phyloP scores from a whole-genome alignment of 2,797 vertebrate species.

The Micrastur ruficollis region DNA sequence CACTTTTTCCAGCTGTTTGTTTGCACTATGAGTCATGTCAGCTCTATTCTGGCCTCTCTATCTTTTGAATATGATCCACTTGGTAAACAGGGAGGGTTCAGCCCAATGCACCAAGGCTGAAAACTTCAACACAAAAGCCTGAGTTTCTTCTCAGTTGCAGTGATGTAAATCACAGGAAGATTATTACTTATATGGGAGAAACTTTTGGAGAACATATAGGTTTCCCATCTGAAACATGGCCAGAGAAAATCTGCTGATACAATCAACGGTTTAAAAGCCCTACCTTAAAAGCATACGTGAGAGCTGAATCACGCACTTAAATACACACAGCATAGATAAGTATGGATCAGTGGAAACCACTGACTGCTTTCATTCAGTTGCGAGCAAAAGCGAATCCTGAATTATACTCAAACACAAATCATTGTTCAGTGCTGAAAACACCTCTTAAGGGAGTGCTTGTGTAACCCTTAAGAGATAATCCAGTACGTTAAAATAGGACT shows the following conservation, averaged over 20 bases:
- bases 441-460: not conserved
- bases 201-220: not conserved
- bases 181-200: not conserved
- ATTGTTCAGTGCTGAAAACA: not conserved
- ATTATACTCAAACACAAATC: not conserved
- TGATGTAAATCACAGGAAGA: not conserved
- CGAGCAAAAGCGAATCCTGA: not conserved
- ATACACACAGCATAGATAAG: not conserved
- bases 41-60: constrained; percentile 24
- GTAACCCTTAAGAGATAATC: not conserved
- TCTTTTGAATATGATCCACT: not conserved
- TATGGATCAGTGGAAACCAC: not conserved
- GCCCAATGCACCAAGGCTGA: not conserved
- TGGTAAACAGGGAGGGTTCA: not conserved
- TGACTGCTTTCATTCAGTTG: not conserved
- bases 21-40: constrained; percentile 51
- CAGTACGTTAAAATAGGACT: not conserved
- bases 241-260: constrained; percentile 10
- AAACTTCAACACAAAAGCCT: not conserved
- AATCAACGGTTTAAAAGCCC: constrained; percentile 3
- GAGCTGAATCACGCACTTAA: constrained; percentile 18
- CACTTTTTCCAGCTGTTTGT: constrained; percentile 58
- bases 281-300: not conserved
- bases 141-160: not conserved
- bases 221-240: not conserved